A percentile compares a stretch with the other conserved stretches of the same genome.
These are phyloP conservation scores for Lacerta bilineata DNA, from an alignment of 2,797 vertebrate genomes.

Conservation along the genomic window DNA sequence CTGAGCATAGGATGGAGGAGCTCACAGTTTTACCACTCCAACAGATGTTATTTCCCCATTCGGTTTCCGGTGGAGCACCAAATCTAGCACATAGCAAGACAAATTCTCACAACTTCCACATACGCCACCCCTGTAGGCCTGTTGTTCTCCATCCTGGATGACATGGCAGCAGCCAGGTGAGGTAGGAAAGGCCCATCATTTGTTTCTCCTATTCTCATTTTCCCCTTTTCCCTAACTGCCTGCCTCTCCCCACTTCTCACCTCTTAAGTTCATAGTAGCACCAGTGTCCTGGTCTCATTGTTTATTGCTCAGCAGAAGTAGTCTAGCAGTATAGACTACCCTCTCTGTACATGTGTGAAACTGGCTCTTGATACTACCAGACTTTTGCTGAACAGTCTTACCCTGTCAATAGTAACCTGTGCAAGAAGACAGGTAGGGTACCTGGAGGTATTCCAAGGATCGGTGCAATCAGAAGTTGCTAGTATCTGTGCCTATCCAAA, in stretches of 20 bases:
- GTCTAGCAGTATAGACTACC: not conserved
- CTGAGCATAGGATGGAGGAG: no score
- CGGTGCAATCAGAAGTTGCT: not conserved
- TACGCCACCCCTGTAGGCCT: no score
- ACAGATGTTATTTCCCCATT: no score
- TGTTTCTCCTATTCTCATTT: not conserved
- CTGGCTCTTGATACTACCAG: not conserved
- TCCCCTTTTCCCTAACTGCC: not conserved
- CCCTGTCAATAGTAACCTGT: not conserved
- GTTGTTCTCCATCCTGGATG: no score
- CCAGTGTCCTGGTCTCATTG: not conserved
- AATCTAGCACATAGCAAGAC: no score
- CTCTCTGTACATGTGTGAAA: not conserved
- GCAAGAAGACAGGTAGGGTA: not conserved
- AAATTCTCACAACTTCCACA: no score
- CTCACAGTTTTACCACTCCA: no score
- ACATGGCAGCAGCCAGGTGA: no score
- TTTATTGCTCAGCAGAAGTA: not conserved
- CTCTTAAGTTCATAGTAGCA: not conserved
- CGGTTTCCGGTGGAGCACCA: no score
- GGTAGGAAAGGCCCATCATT: no score
- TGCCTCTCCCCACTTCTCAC: not conserved
- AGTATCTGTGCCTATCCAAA: not conserved
- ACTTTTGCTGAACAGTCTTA: not conserved
- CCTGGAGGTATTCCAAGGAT: not conserved